Conservation (phyloP, 2,113 vertebrate genomes). For the Mola mola region DNA sequence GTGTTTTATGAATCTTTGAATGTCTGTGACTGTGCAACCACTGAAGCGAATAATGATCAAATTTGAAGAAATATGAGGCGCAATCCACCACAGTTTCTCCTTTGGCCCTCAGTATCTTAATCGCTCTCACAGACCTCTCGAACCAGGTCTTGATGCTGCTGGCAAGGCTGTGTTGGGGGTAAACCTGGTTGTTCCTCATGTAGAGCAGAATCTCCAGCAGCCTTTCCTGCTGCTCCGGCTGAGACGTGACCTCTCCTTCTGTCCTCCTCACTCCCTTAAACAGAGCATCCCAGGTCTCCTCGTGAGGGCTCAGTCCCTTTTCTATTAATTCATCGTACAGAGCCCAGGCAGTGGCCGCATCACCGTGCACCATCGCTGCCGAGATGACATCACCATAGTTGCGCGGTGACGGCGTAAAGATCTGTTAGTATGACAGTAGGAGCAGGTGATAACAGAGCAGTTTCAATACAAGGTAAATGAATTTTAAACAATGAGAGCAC, state of each 20-base stretch:
- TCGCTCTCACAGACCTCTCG: constrained; percentile 86
- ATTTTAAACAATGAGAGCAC: not conserved
- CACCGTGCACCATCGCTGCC: constrained; percentile 83
- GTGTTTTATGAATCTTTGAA: too few species aligned
- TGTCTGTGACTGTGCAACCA: too few species aligned
- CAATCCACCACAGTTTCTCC: not conserved
- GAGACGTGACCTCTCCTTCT: not conserved
- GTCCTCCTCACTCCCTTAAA: constrained; percentile 75
- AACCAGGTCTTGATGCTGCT: constrained; percentile 91
- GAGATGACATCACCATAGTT: constrained; percentile 87
- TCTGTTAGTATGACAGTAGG: constrained; percentile 23
- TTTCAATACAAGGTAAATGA: not conserved
- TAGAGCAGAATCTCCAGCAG: constrained; percentile 84
- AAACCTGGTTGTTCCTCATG: constrained; percentile 90
- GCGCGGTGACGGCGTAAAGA: constrained; percentile 76
- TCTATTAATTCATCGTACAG: constrained; percentile 86
- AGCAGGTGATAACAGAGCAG: not conserved
- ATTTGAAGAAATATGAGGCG: too few species aligned
- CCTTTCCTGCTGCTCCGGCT: constrained; percentile 74
- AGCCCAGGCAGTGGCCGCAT: constrained; percentile 80
- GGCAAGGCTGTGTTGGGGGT: constrained; percentile 84
- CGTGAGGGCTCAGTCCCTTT: constrained; percentile 78
- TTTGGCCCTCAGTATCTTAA: not conserved
- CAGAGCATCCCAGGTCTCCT: constrained; percentile 83
- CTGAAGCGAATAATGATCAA: too few species aligned